Evolutionary conservation across 2,888 invertebrate species (phyloP), one percentile per base, ranked within the genome.

Genomic region (Spisula subtruncata): DNA sequence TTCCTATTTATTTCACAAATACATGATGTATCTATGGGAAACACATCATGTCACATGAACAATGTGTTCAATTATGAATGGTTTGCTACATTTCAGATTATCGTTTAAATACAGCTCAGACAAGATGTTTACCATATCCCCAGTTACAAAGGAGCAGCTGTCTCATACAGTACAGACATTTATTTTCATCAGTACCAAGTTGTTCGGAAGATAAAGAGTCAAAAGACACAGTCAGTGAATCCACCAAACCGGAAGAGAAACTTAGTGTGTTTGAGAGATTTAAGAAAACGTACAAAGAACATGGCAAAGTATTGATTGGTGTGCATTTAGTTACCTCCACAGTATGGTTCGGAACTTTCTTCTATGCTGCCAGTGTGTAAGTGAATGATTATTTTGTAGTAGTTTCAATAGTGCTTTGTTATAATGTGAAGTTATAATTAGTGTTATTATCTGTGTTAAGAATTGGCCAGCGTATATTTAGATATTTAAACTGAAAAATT

Each of bases 271-370:
- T 98, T 95, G 98, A 98, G 94, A 98, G 98, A 95, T 99, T 99
- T 97, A 99, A 99, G 97, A 97, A 98, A 95, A 98, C 99, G 98
- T 98, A 98, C 96, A 98, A 98, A 96, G 98, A 99, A 96, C 99
- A 99, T 97, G 99, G 99, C 98, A 99, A 99, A 97, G 98, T 99
- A 86, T 97, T 99, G 88, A 97, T 99, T 88, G 99, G 99, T 6
- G 99, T 99, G 2, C 99, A 99, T 97, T 96, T 98, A 83, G 97
- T 98, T 29, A 99, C 99, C 16, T 99, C 99, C 1, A 97, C 98
- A 54, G 97, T 98, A 87, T 99, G 99, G 99, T 98, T 98, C 96
- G 98, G 98, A 25, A 97, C 98, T 32, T 99, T 99, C 97, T 99
- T 99, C 97, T 98, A 98, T 96, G 97, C 98, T 94, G 98, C 98